Percentiles rank a stretch among this genome's conserved stretches.
These are phyloP conservation scores for Dynastes maya DNA, from an alignment of 2,888 invertebrate genomes.

Conservation along the genomic window DNA sequence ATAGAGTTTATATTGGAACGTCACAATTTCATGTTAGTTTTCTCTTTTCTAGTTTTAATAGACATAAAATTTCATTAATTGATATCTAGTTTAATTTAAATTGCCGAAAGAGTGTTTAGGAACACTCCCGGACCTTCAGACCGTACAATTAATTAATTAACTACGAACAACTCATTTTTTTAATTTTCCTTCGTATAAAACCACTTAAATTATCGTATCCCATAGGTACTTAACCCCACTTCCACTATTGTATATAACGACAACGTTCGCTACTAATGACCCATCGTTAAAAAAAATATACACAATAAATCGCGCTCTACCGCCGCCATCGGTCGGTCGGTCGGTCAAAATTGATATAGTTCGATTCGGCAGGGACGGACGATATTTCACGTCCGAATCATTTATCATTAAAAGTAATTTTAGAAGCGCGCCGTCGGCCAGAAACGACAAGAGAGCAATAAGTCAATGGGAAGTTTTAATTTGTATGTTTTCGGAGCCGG, in stretches of 20 bases:
- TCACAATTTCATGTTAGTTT: too few species aligned
- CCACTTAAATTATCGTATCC: too few species aligned
- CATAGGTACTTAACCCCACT: too few species aligned
- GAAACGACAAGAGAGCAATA: constrained; percentile 48
- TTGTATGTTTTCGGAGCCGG: constrained; percentile 42
- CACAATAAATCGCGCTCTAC: constrained; percentile 39
- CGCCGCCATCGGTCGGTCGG: neutral
- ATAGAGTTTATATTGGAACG: too few species aligned
- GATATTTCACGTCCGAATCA: constrained; percentile 45
- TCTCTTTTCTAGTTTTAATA: too few species aligned
- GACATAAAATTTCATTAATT: too few species aligned
- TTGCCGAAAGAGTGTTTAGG: too few species aligned
- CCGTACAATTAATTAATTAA: too few species aligned
- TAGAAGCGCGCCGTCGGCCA: constrained; percentile 42
- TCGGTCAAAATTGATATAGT: constrained; percentile 37
- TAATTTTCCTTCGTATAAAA: too few species aligned
- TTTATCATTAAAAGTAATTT: constrained; percentile 48
- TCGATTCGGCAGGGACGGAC: constrained; percentile 36
- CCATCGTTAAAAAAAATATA: constrained; percentile 23
- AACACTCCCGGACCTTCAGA: too few species aligned
- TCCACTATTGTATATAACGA: neutral
- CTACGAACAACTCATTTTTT: too few species aligned
- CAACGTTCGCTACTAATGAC: constrained; percentile 25
- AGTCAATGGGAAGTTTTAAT: constrained; percentile 48
- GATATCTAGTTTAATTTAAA: too few species aligned